Evolutionary conservation across 23 tunicate species (phyloP), one percentile per base, ranked within the genome.

Genomic region (Ciona savignyi): DNA sequence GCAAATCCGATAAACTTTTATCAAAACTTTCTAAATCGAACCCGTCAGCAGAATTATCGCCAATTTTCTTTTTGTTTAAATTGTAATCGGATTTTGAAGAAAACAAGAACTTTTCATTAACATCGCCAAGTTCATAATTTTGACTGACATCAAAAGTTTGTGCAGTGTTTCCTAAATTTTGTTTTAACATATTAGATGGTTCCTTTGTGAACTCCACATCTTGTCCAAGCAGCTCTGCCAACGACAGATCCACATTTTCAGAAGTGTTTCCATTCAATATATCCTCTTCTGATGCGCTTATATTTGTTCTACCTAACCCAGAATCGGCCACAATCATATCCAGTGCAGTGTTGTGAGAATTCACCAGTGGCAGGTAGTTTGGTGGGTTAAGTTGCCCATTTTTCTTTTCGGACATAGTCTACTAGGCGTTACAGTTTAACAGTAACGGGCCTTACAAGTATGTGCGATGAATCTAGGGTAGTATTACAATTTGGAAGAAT

Each of bases 1-100:
- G 83, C 49, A 85, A 85, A 72, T 85, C 91, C 29, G 91, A 82
- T 9, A 85, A 51, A 67, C 91, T 85, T 31, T 82, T 77, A 85
- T 85, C 91, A 19, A 78, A 24, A 30, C 78, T 65, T 21, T 83
- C 89, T 20, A 82, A 33, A 27, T 79, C 56, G 65, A 42, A 42
- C 56, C 9, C 11, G 15, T 15, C 56, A 42, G 56, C 15, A 9
- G 15, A 6, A 15, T 9, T 6, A 6, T 42, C 56, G 9, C 15
- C 15, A 6, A 42, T 42, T 42, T 42, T 42, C 9, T 42, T 15
- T 6, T 42, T 42, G 56, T 42, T 42, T 15, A 42, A 42, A 42
- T 42, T 42, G 9, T 6, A 9, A 42, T 42, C 56, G 15, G 56
- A 42, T 69, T 69, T 69, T 3, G 3, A 69, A 9, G 28, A 23